A percentile compares a stretch with the other conserved stretches of the same genome.
These are phyloP conservation scores for Portevinia maculata DNA, from an alignment of 2,888 invertebrate species.

Conservation along the genomic window DNA sequence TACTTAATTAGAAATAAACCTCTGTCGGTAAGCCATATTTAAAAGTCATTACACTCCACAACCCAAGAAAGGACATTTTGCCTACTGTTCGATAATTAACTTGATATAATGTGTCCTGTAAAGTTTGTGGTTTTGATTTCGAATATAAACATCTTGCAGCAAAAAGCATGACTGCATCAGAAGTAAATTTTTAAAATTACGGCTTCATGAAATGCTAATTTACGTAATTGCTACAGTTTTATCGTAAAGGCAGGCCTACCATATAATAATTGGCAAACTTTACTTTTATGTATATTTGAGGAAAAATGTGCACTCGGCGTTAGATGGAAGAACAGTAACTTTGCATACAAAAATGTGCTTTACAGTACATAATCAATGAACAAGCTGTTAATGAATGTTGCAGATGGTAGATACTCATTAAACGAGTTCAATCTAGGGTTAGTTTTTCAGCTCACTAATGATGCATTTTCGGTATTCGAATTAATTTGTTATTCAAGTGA, in stretches of 20 bases:
- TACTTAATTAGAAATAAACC: slow-evolving; percentile 26
- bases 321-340: neutral
- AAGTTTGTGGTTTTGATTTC: slow-evolving; percentile 40
- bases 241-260: too few relatives aligned
- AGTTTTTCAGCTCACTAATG: slow-evolving; percentile 32
- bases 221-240: slow-evolving; percentile 14
- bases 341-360: slow-evolving; percentile 7
- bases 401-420: neutral
- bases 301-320: too few relatives aligned
- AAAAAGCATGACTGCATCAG: neutral
- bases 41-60: slow-evolving; percentile 42
- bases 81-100: slow-evolving; percentile 41
- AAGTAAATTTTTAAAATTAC: slow-evolving; percentile 35
- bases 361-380: slow-evolving; percentile 11
- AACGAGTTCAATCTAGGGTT: neutral
- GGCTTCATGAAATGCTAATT: neutral
- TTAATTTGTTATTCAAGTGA: slow-evolving; percentile 10
- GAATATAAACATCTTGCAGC: slow-evolving; percentile 10
- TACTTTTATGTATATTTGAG: neutral
- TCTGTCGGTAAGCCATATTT: slow-evolving; percentile 55
- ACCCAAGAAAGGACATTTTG: slow-evolving; percentile 16
- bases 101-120: slow-evolving; percentile 38
- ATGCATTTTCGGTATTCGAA: slow-evolving; percentile 12
- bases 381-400: slow-evolving; percentile 38
- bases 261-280: too few relatives aligned